phyloP scores from a whole-genome alignment of 2,113 vertebrate species.

The Acrocephalus kingi region DNA sequence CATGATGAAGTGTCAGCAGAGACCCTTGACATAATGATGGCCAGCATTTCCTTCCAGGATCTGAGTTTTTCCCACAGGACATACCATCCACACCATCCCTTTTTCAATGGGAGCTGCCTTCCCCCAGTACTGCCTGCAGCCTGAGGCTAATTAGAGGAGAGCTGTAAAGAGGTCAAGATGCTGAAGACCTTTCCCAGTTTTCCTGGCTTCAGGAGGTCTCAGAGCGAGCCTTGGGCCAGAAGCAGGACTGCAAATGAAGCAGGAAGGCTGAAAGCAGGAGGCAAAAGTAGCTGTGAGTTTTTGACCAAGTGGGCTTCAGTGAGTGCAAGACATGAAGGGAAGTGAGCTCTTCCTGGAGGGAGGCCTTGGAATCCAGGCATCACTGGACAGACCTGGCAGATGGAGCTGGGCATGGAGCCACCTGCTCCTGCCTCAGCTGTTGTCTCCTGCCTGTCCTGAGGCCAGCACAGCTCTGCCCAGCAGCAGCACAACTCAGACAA shows the following conservation, averaged over 20 bases:
- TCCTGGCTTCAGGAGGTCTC: neutral
- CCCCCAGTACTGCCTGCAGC: neutral
- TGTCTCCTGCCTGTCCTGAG: neutral
- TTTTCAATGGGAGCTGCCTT: neutral
- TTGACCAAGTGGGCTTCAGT: neutral
- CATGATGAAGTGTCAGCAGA: neutral
- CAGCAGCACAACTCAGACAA: neutral
- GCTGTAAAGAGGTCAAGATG: neutral
- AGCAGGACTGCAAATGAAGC: neutral
- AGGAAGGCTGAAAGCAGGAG: neutral
- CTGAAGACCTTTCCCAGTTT: neutral
- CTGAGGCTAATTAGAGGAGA: neutral
- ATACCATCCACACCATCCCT: neutral
- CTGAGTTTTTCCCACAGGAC: neutral
- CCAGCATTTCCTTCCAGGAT: neutral
- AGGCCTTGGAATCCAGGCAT: neutral
- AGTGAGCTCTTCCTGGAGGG: neutral
- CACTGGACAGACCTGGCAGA: rapidly evolving
- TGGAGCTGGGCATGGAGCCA: neutral
- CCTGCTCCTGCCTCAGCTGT: neutral
- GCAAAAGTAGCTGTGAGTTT: neutral
- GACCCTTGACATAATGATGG: neutral
- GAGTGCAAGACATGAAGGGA: neutral
- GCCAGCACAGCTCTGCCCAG: neutral
- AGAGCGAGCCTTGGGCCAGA: rapidly evolving